Evolutionary conservation across 2,113 vertebrate genomes (phyloP).

Genomic region (Eurypyga helias): DNA sequence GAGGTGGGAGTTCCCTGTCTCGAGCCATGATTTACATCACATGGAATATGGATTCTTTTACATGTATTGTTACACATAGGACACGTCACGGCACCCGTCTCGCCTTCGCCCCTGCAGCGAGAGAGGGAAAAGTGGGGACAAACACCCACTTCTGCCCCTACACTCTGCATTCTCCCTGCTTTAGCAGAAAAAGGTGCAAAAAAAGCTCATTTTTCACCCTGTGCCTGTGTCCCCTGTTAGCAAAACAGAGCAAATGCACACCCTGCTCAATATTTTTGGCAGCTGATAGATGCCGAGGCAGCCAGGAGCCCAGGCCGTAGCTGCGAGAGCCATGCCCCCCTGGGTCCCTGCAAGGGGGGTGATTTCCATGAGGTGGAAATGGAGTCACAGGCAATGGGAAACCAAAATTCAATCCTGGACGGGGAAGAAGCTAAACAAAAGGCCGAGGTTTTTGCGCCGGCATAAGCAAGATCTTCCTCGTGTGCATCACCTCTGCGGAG

Average conservation of each 20-base stretch:
- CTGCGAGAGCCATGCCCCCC: neutral
- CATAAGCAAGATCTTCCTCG: neutral
- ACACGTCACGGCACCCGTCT: neutral
- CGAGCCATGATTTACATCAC: neutral
- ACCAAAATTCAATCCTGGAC: neutral
- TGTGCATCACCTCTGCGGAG: neutral
- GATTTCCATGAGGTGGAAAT: neutral
- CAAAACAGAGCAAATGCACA: neutral
- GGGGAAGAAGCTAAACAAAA: conserved; percentile 5
- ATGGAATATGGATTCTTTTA: neutral
- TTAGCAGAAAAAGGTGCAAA: neutral
- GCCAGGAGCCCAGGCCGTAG: neutral
- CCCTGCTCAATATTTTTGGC: neutral
- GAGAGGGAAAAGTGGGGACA: neutral
- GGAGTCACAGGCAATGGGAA: neutral
- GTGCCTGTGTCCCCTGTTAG: neutral
- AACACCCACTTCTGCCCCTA: fast-evolving
- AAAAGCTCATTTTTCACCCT: neutral
- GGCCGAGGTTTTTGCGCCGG: neutral
- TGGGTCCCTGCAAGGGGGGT: neutral
- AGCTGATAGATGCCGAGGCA: neutral
- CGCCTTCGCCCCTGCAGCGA: neutral
- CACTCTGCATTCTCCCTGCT: neutral
- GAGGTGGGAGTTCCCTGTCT: neutral
- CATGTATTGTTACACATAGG: neutral